phyloP scores from a whole-genome alignment of 1,140 invertebrate genomes.

The Thrips palmi region DNA sequence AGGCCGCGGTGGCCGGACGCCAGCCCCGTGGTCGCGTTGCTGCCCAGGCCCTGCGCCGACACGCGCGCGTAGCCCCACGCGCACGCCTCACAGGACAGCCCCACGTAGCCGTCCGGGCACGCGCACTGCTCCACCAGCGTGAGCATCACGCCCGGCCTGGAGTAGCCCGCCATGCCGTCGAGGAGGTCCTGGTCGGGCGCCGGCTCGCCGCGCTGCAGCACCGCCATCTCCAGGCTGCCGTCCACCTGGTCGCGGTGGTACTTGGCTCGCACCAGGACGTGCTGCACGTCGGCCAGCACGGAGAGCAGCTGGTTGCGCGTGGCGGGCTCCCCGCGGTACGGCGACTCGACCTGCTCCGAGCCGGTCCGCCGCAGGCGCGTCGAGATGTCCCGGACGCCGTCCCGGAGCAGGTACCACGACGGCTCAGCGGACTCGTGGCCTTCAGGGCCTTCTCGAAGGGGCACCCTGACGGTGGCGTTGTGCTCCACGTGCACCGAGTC shows the following conservation, averaged over 20 bases:
- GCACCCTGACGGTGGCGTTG: constrained; percentile 35
- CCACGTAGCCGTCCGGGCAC: constrained; percentile 45
- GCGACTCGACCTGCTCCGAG: too few species aligned
- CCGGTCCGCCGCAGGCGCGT: constrained; percentile 15
- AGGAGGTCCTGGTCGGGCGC: constrained; percentile 1
- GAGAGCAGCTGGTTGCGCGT: constrained; percentile 63
- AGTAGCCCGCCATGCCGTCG: too few species aligned
- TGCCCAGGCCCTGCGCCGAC: constrained; percentile 19
- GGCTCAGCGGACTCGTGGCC: constrained; percentile 44
- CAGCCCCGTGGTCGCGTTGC: constrained; percentile 30
- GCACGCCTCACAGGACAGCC: constrained; percentile 71
- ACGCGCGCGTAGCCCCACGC: constrained; percentile 53
- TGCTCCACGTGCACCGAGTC: constrained; percentile 40
- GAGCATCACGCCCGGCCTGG: too few species aligned
- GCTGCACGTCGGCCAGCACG: constrained; percentile 58
- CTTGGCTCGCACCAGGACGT: constrained; percentile 70
- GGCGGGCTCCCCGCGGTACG: constrained; percentile 41
- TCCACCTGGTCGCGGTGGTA: constrained; percentile 91
- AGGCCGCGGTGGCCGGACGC: constrained; percentile 23
- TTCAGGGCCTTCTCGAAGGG: constrained; percentile 51
- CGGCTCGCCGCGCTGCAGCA: constrained; percentile 2
- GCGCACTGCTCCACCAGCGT: constrained; percentile 34
- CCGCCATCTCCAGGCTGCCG: constrained; percentile 28
- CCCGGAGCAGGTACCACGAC: too few species aligned
- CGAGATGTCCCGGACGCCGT: constrained; percentile 20